Evolutionary conservation across 2,113 vertebrate species (phyloP).

Genomic region (Acanthochromis polyacanthus): DNA sequence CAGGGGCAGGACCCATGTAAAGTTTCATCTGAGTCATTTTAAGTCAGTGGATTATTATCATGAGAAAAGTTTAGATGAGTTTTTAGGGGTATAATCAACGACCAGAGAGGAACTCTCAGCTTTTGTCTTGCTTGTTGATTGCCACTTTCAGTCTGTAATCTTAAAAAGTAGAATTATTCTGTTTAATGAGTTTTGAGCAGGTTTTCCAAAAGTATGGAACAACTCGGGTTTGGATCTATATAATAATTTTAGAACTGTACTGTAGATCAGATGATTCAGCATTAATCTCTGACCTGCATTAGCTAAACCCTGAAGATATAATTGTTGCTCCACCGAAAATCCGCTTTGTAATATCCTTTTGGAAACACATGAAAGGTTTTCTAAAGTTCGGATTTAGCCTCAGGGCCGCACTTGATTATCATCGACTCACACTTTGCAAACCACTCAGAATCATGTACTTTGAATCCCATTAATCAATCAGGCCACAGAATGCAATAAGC

Average conservation of each 20-base stretch:
- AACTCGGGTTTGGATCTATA: not conserved
- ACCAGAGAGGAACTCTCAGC: no score
- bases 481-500: not conserved
- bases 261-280: slow-evolving; percentile 7
- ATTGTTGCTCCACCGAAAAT: not conserved
- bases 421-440: slow-evolving; percentile 11
- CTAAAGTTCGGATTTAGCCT: slow-evolving; percentile 6
- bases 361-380: not conserved
- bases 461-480: slow-evolving; percentile 13
- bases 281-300: not conserved
- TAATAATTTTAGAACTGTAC: not conserved
- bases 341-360: slow-evolving; percentile 4
- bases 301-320: not conserved
- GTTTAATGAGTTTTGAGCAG: not conserved
- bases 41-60: no score
- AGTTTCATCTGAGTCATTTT: no score
- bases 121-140: no score
- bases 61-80: no score
- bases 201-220: not conserved
- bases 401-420: slow-evolving; percentile 4
- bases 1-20: no score
- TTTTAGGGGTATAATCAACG: no score
- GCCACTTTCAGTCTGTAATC: not conserved
- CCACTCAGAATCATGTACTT: not conserved
- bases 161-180: not conserved